phyloP scores from a whole-genome alignment of 2,888 invertebrate species.

The Sipha maydis region DNA sequence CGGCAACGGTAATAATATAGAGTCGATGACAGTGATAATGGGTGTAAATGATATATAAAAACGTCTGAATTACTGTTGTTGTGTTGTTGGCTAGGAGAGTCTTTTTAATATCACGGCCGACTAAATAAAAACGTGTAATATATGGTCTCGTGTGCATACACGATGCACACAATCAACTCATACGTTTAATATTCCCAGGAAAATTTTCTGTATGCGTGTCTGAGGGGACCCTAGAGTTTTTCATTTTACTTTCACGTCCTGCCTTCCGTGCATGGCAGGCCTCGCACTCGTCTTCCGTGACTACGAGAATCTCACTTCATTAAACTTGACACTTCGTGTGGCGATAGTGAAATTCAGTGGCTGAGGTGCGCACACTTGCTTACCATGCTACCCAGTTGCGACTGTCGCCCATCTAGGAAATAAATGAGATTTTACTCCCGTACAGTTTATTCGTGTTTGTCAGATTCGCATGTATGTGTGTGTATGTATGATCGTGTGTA shows the following conservation, averaged over 20 bases:
- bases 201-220: background rate
- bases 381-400: background rate
- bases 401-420: background rate
- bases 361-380: background rate
- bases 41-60: background rate
- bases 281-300: background rate
- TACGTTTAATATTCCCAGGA: background rate
- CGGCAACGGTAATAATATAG: background rate
- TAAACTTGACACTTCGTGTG: conserved; percentile 28
- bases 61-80: background rate
- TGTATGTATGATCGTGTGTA: too few relatives aligned
- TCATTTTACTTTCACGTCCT: background rate
- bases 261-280: background rate
- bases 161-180: background rate
- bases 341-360: background rate
- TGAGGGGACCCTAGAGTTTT: background rate
- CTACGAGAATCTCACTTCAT: conserved; percentile 32
- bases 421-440: conserved; percentile 10
- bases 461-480: background rate
- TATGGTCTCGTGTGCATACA: background rate
- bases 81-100: background rate
- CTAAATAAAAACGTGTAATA: background rate
- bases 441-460: conserved; percentile 28
- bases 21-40: background rate
- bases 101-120: background rate